Evolutionary conservation across 2,113 vertebrate genomes (phyloP).

Genomic region (Ploceus nigricollis): DNA sequence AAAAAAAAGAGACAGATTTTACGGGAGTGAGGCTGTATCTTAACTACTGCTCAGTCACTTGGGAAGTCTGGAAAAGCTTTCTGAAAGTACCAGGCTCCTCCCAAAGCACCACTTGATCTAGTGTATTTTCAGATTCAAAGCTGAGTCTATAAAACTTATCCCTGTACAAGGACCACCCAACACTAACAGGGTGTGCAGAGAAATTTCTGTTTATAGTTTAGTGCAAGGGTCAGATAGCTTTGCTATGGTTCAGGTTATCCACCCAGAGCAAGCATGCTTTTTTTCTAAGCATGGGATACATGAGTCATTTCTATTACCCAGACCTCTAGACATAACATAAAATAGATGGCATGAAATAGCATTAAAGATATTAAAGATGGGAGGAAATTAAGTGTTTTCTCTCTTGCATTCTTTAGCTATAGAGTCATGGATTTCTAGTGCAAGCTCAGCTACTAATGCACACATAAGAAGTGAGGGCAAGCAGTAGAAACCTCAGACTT

Average conservation of each 20-base stretch:
- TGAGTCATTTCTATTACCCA: slow-evolving; percentile 37
- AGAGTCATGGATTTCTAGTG: slow-evolving; percentile 25
- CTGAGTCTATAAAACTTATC: slow-evolving; percentile 21
- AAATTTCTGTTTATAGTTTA: neutral
- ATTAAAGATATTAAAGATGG: slow-evolving; percentile 20
- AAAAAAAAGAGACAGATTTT: slow-evolving; percentile 2
- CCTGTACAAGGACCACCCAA: slow-evolving; percentile 12
- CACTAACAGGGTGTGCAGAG: neutral
- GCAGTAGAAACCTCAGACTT: slow-evolving; percentile 4
- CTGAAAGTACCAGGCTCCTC: slow-evolving; percentile 17
- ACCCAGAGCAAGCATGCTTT: neutral
- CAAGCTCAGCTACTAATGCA: neutral
- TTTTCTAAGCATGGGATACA: neutral
- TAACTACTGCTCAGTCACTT: slow-evolving; percentile 23
- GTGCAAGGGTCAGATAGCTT: slow-evolving; percentile 6
- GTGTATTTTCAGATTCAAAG: slow-evolving; percentile 4
- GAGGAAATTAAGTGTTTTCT: slow-evolving; percentile 9
- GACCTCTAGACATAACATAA: slow-evolving; percentile 50
- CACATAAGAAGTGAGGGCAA: neutral
- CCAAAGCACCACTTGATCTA: slow-evolving; percentile 6
- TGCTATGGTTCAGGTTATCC: slow-evolving; percentile 28
- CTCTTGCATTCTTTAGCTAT: slow-evolving; percentile 34
- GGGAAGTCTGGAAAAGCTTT: slow-evolving; percentile 55
- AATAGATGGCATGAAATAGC: slow-evolving; percentile 6
- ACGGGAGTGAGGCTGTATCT: neutral